Evolutionary conservation across 2,888 invertebrate genomes (phyloP), one percentile per base, ranked within the genome.

Genomic region (Acanthococcus lagerstroemiae): DNA sequence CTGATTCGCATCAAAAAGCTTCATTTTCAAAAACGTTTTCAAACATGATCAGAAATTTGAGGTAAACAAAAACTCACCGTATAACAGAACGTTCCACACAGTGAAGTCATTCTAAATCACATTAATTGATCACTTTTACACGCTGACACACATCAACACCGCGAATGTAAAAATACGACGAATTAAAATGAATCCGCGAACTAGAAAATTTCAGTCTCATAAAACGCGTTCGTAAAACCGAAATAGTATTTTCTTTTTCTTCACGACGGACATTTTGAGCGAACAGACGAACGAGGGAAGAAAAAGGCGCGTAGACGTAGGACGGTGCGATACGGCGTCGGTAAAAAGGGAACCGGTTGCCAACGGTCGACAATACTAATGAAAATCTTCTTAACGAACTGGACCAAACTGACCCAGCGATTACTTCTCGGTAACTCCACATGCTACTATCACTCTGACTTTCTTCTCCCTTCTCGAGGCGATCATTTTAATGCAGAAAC

Each of bases 401-500:
- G 63, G 63, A 63, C 63, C 63, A 54, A 54, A 61, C 61, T 63
- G 63, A 54, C 63, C 63, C 54, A 54, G 22, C 37, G 50, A 24
- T 63, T 50, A 63, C 27, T 61, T 50, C 48, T 48, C 48, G 17
- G 21, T 19, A 48, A 48, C 2, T 50, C 61, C 61, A 61, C 30
- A 30, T 27, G 50, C 25, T 50, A 61, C 63, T 63, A 63, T 63
- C 63, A 63, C 63, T 54, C 21, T 7, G 63, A 63, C 63, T 63
- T 63, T 63, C 63, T 63, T 63, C 63, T 63, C 63, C 63, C 63
- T 63, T 54, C 63, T 52, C 52, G 25, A 63, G 54, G 61, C 50
- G 48, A 61, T 61, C 60, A 26, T 48, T 63, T 52, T 54, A 58
- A 58, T 46, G 58, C 58, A 17, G 19, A 58, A 46, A 22, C 12